phyloP scores from a whole-genome alignment of 2,888 invertebrate genomes.

The Myopa testacea region DNA sequence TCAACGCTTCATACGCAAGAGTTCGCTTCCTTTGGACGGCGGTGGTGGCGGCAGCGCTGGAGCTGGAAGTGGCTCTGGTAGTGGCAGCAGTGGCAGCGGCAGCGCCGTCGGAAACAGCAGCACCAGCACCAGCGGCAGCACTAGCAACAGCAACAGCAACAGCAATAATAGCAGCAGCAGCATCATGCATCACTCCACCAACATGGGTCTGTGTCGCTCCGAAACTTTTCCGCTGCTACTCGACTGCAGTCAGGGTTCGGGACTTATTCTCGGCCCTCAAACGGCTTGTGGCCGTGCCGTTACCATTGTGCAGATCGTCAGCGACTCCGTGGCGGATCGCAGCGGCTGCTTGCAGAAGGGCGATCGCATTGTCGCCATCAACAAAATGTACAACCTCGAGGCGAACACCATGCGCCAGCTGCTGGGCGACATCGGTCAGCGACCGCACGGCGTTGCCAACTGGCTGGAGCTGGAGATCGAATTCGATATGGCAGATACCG shows the following conservation, averaged over 20 bases:
- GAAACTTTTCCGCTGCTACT: slow-evolving; percentile 67
- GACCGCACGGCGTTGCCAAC: slow-evolving; percentile 67
- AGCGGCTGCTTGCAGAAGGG: slow-evolving; percentile 82
- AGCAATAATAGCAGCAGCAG: slow-evolving; percentile 58
- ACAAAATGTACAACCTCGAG: slow-evolving; percentile 79
- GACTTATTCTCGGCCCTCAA: slow-evolving; percentile 61
- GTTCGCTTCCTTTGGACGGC: slow-evolving; percentile 68
- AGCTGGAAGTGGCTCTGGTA: slow-evolving; percentile 42
- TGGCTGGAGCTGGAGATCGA: slow-evolving; percentile 85
- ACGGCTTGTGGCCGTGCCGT: slow-evolving; percentile 64
- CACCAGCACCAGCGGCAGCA: slow-evolving; percentile 66
- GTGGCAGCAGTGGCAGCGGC: slow-evolving; percentile 56
- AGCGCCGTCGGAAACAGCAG: slow-evolving; percentile 66
- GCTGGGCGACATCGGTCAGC: slow-evolving; percentile 59
- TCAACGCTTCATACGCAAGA: slow-evolving; percentile 69
- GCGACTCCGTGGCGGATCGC: slow-evolving; percentile 70
- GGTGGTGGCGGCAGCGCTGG: slow-evolving; percentile 47
- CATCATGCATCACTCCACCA: slow-evolving; percentile 55
- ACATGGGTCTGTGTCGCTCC: slow-evolving; percentile 65
- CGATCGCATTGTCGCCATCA: slow-evolving; percentile 86
- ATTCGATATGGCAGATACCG: slow-evolving; percentile 91
- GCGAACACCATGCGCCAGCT: slow-evolving; percentile 71
- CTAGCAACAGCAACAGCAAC: slow-evolving; percentile 61
- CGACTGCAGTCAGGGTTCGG: slow-evolving; percentile 68
- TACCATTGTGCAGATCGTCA: slow-evolving; percentile 62